phyloP scores from a whole-genome alignment of 2,797 vertebrate species.

The Cebuella pygmaea region DNA sequence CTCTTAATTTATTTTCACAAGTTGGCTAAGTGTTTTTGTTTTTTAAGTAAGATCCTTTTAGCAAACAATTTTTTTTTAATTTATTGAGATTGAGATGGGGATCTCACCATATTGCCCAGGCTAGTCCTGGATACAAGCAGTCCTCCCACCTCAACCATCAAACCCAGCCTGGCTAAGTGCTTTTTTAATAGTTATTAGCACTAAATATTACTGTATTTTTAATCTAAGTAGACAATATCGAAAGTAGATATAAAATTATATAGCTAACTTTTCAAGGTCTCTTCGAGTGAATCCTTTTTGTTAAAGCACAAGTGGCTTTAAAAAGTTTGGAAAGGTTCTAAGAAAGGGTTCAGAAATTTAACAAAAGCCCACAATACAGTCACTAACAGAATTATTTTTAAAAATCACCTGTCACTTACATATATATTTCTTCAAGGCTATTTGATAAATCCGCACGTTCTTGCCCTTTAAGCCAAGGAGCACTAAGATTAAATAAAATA shows the following conservation, averaged over 20 bases:
- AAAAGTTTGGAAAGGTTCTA: neutral
- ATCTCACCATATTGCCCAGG: neutral
- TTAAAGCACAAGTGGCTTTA: conserved; percentile 29
- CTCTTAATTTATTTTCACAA: conserved; percentile 43
- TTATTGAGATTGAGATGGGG: neutral
- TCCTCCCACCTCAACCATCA: neutral
- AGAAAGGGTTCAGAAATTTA: neutral
- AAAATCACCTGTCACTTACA: conserved; percentile 88
- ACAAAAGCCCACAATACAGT: neutral
- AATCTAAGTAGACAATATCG: neutral
- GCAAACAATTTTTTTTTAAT: neutral
- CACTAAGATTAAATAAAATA: conserved; percentile 87
- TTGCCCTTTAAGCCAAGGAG: conserved; percentile 93
- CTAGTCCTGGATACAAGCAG: neutral
- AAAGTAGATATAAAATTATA: conserved; percentile 17
- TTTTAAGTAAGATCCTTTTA: neutral
- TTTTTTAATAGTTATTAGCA: conserved; percentile 24
- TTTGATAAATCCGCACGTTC: conserved; percentile 91
- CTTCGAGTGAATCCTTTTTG: neutral
- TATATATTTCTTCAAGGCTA: conserved; percentile 95
- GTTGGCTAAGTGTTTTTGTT: neutral
- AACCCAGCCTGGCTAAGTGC: neutral
- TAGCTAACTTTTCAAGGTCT: neutral
- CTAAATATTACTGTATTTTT: conserved; percentile 26
- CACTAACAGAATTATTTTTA: neutral